A percentile compares a stretch with the other conserved stretches of the same genome.
Evolutionary conservation across 2,797 vertebrate species (phyloP).

Genomic region (Danio kyathit): DNA sequence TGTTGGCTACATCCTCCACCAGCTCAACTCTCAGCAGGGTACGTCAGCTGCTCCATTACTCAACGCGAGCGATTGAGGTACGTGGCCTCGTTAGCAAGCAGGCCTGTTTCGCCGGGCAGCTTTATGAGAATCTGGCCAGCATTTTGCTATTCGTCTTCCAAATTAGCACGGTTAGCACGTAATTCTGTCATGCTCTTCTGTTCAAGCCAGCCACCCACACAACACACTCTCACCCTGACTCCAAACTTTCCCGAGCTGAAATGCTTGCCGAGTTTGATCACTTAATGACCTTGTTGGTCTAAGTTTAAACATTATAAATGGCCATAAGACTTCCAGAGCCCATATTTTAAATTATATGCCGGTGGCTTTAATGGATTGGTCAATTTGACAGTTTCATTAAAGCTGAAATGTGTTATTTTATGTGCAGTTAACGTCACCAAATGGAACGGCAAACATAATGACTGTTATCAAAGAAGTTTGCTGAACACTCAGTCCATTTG

Average conservation of each 20-base stretch:
- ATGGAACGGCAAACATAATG: conserved; percentile 24
- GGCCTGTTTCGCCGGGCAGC: conserved; percentile 41
- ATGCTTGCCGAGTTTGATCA: conserved; percentile 19
- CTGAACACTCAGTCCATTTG: background rate
- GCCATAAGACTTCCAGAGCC: conserved; percentile 1
- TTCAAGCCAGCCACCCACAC: conserved; percentile 39
- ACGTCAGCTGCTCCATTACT: conserved; percentile 53
- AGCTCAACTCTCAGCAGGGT: conserved; percentile 47
- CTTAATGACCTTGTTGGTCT: conserved; percentile 37
- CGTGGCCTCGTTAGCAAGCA: conserved; percentile 47
- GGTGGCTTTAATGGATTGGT: conserved; percentile 13
- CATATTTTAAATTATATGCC: conserved; percentile 19
- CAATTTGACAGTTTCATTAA: conserved; percentile 35
- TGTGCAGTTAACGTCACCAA: background rate
- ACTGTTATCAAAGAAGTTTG: conserved; percentile 27
- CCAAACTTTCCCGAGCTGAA: background rate
- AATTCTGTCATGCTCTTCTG: conserved; percentile 47
- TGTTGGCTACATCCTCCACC: conserved; percentile 44
- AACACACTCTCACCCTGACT: conserved; percentile 30
- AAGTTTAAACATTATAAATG: conserved; percentile 42
- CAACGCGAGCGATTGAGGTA: conserved; percentile 49
- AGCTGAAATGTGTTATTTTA: background rate
- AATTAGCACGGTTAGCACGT: conserved; percentile 54
- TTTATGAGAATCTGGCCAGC: conserved; percentile 50
- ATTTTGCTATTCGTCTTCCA: conserved; percentile 48